Evolutionary conservation across 2,113 vertebrate species (phyloP).

Genomic region (Vimba vimba): DNA sequence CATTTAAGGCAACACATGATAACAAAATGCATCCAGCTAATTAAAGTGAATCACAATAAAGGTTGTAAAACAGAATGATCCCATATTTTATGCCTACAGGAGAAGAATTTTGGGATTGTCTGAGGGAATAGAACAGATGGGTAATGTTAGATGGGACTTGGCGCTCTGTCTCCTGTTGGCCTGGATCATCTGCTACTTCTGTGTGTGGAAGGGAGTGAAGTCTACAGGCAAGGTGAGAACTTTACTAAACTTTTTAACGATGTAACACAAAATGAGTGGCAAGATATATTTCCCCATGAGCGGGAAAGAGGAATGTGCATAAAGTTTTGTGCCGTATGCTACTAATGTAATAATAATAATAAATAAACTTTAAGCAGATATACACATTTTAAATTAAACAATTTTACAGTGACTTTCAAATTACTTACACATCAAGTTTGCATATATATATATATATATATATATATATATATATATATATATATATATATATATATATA

Average conservation of each 20-base stretch:
- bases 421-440: neutral
- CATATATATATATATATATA: neutral
- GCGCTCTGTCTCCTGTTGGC: slow-evolving; percentile 79
- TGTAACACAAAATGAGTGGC: neutral
- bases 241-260: neutral
- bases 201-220: slow-evolving; percentile 86
- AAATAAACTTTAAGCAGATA: neutral
- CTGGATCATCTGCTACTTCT: slow-evolving; percentile 86
- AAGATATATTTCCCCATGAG: neutral
- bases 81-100: slow-evolving; percentile 68
- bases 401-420: neutral
- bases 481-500: too few relatives aligned
- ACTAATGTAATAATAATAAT: too few relatives aligned
- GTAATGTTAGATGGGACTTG: slow-evolving; percentile 80
- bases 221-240: slow-evolving; percentile 80
- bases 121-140: slow-evolving; percentile 85
- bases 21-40: neutral
- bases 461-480: too few relatives aligned
- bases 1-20: neutral
- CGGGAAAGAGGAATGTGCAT: neutral
- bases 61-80: neutral
- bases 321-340: neutral
- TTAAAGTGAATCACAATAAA: neutral
- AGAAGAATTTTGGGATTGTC: slow-evolving; percentile 87
- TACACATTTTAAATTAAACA: neutral